Conservation (phyloP, 2,888 invertebrate genomes). For the Amiota mariae region DNA sequence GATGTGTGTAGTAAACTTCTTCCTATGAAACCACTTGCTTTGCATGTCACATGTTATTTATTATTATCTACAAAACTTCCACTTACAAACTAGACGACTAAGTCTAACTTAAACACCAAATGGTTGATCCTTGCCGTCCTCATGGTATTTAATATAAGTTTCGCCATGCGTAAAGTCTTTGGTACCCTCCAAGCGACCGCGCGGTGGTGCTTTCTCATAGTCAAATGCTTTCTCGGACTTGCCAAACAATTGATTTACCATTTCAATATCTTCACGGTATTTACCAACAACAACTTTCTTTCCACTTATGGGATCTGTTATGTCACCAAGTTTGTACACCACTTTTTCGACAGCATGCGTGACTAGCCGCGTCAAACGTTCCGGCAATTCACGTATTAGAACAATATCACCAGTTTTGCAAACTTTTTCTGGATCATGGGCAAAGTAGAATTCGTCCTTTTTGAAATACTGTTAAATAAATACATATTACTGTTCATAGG, state of each 20-base stretch:
- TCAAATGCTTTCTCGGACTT: constrained; percentile 80
- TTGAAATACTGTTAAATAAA: constrained; percentile 81
- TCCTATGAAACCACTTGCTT: no score
- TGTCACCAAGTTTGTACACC: constrained; percentile 86
- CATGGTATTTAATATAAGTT: constrained; percentile 85
- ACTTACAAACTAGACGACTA: no score
- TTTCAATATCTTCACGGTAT: constrained; percentile 85
- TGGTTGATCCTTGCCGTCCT: constrained; percentile 82
- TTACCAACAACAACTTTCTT: constrained; percentile 83
- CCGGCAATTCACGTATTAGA: constrained; percentile 82
- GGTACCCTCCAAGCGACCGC: constrained; percentile 88
- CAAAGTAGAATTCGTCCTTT: constrained; percentile 82
- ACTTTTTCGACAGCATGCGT: constrained; percentile 87
- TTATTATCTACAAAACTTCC: no score
- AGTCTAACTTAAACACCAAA: constrained; percentile 78
- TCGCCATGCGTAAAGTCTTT: constrained; percentile 87
- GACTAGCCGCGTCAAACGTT: constrained; percentile 83
- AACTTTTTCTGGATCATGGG: constrained; percentile 83
- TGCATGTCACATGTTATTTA: no score
- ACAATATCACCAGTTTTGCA: constrained; percentile 90
- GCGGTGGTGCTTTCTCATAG: constrained; percentile 83
- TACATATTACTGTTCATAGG: no score
- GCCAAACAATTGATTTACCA: constrained; percentile 81
- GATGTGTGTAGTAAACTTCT: no score
- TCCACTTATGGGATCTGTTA: constrained; percentile 89